Conservation (phyloP, 2,888 invertebrate genomes). For the Stenichneumon culpator region DNA sequence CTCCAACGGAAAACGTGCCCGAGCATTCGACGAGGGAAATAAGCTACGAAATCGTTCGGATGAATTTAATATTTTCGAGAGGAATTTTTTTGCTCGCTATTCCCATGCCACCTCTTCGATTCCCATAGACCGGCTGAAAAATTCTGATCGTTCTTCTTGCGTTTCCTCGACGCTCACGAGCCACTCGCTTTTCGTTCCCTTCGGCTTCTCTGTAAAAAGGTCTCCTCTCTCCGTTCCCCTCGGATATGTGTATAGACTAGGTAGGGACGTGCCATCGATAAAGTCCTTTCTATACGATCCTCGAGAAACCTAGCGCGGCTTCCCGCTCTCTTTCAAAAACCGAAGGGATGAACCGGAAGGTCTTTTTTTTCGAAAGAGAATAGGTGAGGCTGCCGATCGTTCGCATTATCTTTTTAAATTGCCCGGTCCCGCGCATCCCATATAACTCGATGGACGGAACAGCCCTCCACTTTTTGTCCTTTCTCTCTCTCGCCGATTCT, state of each 20-base stretch:
- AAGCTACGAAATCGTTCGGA: slow-evolving; percentile 47
- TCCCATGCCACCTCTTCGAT: slow-evolving; percentile 3
- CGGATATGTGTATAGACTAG: slow-evolving; percentile 44
- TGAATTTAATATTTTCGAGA: slow-evolving; percentile 52
- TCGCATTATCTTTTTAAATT: slow-evolving; percentile 81
- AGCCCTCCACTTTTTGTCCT: slow-evolving; percentile 39
- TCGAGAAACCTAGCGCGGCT: slow-evolving; percentile 2
- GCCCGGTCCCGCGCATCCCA: slow-evolving; percentile 60
- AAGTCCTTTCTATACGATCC: slow-evolving; percentile 72
- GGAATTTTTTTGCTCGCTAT: slow-evolving; percentile 26
- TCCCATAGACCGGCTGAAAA: slow-evolving; percentile 4
- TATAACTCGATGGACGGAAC: slow-evolving; percentile 63
- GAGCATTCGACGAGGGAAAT: slow-evolving; percentile 12
- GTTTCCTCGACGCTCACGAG: slow-evolving; percentile 34
- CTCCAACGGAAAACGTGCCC: slow-evolving; percentile 19
- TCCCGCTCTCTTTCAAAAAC: slow-evolving; percentile 49
- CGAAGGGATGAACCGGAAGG: slow-evolving; percentile 62
- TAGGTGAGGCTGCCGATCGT: slow-evolving; percentile 73
- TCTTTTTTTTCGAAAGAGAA: slow-evolving; percentile 71
- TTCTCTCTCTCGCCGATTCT: slow-evolving; percentile 52
- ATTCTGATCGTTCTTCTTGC: slow-evolving; percentile 34
- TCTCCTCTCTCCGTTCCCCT: slow-evolving; percentile 62
- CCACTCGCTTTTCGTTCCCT: slow-evolving; percentile 30
- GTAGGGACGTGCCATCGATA: slow-evolving; percentile 76
- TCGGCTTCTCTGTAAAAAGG: slow-evolving; percentile 57